Conservation (phyloP, 2,888 invertebrate genomes). For the Electrophaes corylata region DNA sequence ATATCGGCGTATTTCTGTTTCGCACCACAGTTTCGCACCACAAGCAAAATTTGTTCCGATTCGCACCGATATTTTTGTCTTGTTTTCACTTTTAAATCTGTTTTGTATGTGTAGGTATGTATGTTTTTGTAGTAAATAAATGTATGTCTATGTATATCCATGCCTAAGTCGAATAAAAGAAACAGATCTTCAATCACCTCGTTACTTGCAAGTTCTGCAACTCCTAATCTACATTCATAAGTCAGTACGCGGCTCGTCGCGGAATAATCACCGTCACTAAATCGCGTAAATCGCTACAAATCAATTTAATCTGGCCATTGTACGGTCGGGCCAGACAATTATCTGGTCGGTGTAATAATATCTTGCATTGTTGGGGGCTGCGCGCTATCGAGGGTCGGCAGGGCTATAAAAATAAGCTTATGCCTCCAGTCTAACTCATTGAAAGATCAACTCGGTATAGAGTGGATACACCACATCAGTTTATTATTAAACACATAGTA, state of each 20-base stretch:
- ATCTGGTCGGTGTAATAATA: slow-evolving; percentile 73
- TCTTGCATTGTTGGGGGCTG: slow-evolving; percentile 71
- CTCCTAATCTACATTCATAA: not conserved
- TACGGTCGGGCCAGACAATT: slow-evolving; percentile 61
- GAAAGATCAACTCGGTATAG: slow-evolving; percentile 53
- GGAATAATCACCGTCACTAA: slow-evolving; percentile 14
- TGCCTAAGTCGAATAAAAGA: no score
- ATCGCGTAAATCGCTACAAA: slow-evolving; percentile 52
- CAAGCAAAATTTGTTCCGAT: no score
- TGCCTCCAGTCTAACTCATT: slow-evolving; percentile 74
- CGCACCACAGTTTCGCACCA: no score
- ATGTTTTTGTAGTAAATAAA: no score
- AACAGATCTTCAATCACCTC: no score
- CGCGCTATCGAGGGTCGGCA: slow-evolving; percentile 73
- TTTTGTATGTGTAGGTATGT: no score
- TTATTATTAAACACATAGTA: no score
- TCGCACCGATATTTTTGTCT: no score
- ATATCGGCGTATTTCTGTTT: no score
- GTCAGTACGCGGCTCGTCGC: slow-evolving; percentile 14
- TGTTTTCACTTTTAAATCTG: no score
- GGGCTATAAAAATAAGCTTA: slow-evolving; percentile 83
- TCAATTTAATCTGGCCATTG: slow-evolving; percentile 57
- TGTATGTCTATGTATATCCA: no score
- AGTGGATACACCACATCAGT: slow-evolving; percentile 36
- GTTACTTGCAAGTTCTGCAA: not conserved